A percentile compares a stretch with the other conserved stretches of the same genome.
These are phyloP conservation scores for Epsilonema sp. DNA, from an alignment of 2,888 invertebrate species.

Conservation along the genomic window DNA sequence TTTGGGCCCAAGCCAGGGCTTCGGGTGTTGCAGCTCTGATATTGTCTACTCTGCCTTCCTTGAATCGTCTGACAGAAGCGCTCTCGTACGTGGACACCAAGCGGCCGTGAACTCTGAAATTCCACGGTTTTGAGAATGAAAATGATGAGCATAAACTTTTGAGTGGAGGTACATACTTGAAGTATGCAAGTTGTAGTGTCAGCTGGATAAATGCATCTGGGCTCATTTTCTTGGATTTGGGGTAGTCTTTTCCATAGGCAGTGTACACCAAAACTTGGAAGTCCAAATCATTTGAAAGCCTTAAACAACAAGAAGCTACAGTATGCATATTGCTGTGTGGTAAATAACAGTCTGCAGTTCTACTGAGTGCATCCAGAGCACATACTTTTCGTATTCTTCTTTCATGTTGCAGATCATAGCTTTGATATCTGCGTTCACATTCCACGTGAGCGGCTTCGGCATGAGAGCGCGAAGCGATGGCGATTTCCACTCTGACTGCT, in stretches of 20 bases:
- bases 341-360: too few relatives aligned
- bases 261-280: conserved; percentile 65
- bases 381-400: conserved; percentile 27
- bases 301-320: conserved; percentile 28
- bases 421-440: conserved; percentile 13
- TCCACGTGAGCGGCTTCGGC: conserved; percentile 19
- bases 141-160: too few relatives aligned
- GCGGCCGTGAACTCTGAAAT: conserved; percentile 57
- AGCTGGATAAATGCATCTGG: conserved; percentile 93
- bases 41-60: conserved; percentile 79
- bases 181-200: conserved; percentile 78
- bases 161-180: conserved; percentile 43
- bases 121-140: background rate
- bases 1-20: conserved; percentile 67
- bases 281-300: conserved; percentile 65
- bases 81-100: conserved; percentile 92
- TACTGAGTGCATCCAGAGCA: too few relatives aligned
- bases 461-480: too few relatives aligned
- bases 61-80: conserved; percentile 71
- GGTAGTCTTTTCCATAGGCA: conserved; percentile 75
- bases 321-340: too few relatives aligned
- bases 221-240: conserved; percentile 74
- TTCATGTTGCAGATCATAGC: conserved; percentile 14
- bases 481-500: too few relatives aligned
- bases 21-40: conserved; percentile 77